A percentile compares a stretch with the other conserved stretches of the same genome.
Evolutionary conservation across 2,797 vertebrate species (phyloP).

Genomic region (Coreius guichenoti): DNA sequence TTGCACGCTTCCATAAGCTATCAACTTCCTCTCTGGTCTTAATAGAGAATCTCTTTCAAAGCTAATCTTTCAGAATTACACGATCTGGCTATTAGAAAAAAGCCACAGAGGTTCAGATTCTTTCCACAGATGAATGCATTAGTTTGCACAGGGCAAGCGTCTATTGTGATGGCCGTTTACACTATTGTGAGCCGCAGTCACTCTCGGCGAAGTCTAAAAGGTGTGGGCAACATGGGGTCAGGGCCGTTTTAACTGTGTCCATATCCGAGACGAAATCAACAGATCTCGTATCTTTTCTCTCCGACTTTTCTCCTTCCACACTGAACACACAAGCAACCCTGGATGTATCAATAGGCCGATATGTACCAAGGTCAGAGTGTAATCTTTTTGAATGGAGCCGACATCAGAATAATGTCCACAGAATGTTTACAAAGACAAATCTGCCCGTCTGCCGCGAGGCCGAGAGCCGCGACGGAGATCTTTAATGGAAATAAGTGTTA

Average conservation of each 20-base stretch:
- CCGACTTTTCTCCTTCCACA: constrained; percentile 12
- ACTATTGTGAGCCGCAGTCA: constrained; percentile 66
- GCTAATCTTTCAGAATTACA: constrained; percentile 60
- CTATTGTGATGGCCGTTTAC: constrained; percentile 77
- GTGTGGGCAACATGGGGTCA: constrained; percentile 76
- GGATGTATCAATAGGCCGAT: constrained; percentile 74
- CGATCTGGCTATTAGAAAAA: constrained; percentile 55
- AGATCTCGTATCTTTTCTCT: constrained; percentile 44
- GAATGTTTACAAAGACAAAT: constrained; percentile 78
- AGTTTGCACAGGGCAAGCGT: constrained; percentile 73
- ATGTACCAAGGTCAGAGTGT: constrained; percentile 81
- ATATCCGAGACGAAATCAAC: constrained; percentile 73
- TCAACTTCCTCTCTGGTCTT: constrained; percentile 22
- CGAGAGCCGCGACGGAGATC: constrained; percentile 73
- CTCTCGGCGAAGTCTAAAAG: constrained; percentile 75
- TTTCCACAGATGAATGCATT: constrained; percentile 49
- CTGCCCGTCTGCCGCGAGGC: constrained; percentile 72
- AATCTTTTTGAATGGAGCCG: constrained; percentile 79
- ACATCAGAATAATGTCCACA: constrained; percentile 80
- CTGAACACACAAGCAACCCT: constrained; percentile 56
- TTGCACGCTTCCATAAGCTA: constrained; percentile 33
- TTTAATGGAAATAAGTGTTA: constrained; percentile 80
- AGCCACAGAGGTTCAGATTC: constrained; percentile 46
- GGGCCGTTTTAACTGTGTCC: constrained; percentile 80
- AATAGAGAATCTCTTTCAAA: constrained; percentile 56